A percentile compares a stretch with the other conserved stretches of the same genome.
Evolutionary conservation across 2,797 vertebrate genomes (phyloP).

Genomic region (Pseudomugil gertrudae): DNA sequence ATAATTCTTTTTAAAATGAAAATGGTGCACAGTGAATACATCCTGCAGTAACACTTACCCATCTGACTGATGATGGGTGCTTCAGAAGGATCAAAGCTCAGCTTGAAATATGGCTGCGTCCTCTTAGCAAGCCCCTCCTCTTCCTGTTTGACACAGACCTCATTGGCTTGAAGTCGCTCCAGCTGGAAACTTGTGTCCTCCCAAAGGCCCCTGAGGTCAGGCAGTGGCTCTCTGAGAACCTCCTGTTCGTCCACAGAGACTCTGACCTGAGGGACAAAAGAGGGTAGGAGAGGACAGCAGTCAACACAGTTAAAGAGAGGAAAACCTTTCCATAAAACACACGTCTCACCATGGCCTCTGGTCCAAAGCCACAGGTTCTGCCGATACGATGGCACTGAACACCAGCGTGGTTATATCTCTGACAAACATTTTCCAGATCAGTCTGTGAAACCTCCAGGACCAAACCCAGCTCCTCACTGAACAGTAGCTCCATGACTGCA

Average conservation of each 20-base stretch:
- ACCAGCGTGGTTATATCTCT: conserved; percentile 78
- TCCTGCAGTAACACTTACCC: conserved; percentile 69
- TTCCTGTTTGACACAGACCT: conserved; percentile 85
- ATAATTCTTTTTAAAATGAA: not conserved
- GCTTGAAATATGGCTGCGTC: conserved; percentile 81
- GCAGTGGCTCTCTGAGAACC: conserved; percentile 82
- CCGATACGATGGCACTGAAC: conserved; percentile 85
- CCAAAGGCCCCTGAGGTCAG: conserved; percentile 85
- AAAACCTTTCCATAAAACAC: not conserved
- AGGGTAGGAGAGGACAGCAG: not conserved
- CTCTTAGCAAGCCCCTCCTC: conserved; percentile 81
- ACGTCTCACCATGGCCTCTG: conserved; percentile 83
- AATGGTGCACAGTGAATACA: not conserved
- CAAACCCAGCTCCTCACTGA: conserved; percentile 90
- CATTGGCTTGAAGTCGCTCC: conserved; percentile 87
- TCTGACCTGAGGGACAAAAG: conserved; percentile 72
- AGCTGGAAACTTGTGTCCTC: conserved; percentile 92
- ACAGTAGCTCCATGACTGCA: conserved; percentile 86
- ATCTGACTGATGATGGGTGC: conserved; percentile 58
- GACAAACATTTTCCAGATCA: conserved; percentile 62
- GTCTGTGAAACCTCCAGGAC: conserved; percentile 85
- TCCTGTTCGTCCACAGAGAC: conserved; percentile 81
- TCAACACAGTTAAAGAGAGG: not conserved
- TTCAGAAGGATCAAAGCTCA: conserved; percentile 84
- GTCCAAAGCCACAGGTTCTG: conserved; percentile 82